Evolutionary conservation across 2,113 vertebrate genomes (phyloP).

Genomic region (Mystacornis crossleyi): DNA sequence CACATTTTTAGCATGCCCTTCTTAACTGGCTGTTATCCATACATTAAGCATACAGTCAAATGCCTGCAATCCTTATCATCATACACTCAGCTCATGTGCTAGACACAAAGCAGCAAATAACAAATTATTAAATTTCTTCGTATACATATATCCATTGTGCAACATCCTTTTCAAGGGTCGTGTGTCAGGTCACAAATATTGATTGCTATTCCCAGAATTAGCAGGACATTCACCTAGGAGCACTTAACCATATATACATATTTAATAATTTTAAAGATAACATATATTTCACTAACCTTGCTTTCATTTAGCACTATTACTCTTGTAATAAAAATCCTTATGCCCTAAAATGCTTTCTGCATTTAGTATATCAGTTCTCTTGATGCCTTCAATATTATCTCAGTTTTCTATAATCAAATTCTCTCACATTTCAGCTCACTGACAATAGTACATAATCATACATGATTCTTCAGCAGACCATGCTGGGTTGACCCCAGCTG

Average conservation of each 20-base stretch:
- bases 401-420: background rate
- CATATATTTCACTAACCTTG: background rate
- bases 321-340: background rate
- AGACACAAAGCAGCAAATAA: background rate
- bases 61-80: background rate
- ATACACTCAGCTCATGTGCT: fast-evolving
- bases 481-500: background rate
- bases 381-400: background rate
- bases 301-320: background rate
- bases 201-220: background rate
- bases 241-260: background rate
- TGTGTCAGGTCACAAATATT: background rate
- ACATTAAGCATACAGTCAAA: background rate
- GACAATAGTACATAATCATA: background rate
- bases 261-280: background rate
- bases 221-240: background rate
- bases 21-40: background rate
- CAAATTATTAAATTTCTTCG: background rate
- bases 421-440: background rate
- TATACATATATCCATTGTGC: background rate
- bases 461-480: background rate
- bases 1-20: background rate
- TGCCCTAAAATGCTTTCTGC: background rate
- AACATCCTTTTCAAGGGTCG: background rate
- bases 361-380: background rate